Base-by-base conservation (phyloP, 2,888 invertebrate genomes). In the Coleophora deauratella region DNA sequence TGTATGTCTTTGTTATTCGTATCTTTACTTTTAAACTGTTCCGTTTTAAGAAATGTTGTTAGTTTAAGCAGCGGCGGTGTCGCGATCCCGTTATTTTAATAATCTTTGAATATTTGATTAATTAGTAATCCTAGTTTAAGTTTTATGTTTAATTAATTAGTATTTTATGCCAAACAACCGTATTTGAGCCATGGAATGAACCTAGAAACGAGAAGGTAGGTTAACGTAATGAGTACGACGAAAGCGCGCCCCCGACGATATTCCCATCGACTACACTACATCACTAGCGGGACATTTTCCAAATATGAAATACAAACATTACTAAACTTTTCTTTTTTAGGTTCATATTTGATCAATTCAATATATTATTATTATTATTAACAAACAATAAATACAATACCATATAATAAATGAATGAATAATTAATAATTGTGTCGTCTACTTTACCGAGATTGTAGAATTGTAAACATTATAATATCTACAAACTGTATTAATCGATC, bases 1-100 rank as follows among this genome's bases (percentile, higher is more conserved):
- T 60, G 58, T 54, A 62, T 57, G 64, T 70, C 66, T 67, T 65
- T 63, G 55, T 65, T 62, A 59, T 53, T 55, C 53, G 51, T 54
- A 52, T 54, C 49, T 46, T 45, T 39, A 40, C 50, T 45, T 49
- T 42, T 47, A 43, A 42, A 42, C 43, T 42, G 43, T 49, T 46
- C 43, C 35, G 40, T 42, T 47, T 43, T 40, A 44, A 46, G 42
- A 44, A 34, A 46, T 44, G 43, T 46, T 46, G 40, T 45, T 41
- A 34, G 44, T 46, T 49, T 21, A 21, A 42, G 40, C 41, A 35
- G 41, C 36, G 34, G 40, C 39, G 42, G 40, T 12, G 49, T 40
- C 36, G 38, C 33, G 21, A 21, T 21, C 14, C 12, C 14, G 14
- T 33, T 21, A 34, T 35, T 30, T 38, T 10, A 42, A 27, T 35